Base-by-base conservation (phyloP, 2,797 vertebrate species). In the Danio choprae region DNA sequence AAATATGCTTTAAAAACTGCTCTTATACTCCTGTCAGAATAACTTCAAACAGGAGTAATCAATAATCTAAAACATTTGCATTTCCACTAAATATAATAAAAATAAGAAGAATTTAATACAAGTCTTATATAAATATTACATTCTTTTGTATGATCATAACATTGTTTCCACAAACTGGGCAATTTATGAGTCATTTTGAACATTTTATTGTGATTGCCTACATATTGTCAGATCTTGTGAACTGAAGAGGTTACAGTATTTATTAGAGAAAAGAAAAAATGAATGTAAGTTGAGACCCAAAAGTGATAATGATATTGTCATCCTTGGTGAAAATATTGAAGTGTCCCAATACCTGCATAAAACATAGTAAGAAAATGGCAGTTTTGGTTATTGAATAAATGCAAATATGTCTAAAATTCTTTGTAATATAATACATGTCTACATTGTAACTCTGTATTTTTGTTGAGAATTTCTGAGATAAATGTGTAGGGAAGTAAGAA, bases 261-360 rank as follows among this genome's bases (percentile, higher is more conserved):
- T 20, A 65, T 56, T 8, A 22, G 16, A 40, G 6, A 4, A 36
- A 60, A 46, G 16, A 13, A 18, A 3, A 58, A 43, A 22, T 29
- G 29, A 6, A 4, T 44, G 18, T 6, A 43, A 8, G 5, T 40
- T 40, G 1, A 40, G 12, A 15, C 69, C 60, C 29, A 74, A 50
- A 36, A 58, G 20, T 59, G 65, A 59, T 10, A 38, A 44, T 22
- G 7, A 48, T 12, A 46, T 20, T 15, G 16, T 60, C 58, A 16
- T 79, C 74, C 48, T 58, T 51, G 38, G 50, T 40, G 68, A 80
- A 46, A 78, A 58, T 11, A 20, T 0, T 74, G 51, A 41, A 12
- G 60, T 73, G 56, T 46, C 80, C 41, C 4, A 41, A 71, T 43
- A 82, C 74, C 84, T 83, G 13, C 5, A 29, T 11, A 50, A 50